Evolutionary conservation across 2,888 invertebrate species (phyloP).

Genomic region (Choreutis nemorana): DNA sequence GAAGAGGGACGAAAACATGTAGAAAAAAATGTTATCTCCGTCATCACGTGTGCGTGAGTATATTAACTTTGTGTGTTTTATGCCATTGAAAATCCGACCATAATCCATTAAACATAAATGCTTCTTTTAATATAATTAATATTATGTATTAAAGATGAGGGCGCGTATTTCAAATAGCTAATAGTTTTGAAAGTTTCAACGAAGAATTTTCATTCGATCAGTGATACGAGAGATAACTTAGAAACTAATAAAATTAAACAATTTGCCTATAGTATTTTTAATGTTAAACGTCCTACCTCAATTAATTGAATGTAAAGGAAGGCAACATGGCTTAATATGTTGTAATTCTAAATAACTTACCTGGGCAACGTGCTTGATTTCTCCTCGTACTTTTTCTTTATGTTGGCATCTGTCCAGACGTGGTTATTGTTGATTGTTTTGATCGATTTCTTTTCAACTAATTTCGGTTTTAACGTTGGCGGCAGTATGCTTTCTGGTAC

Average conservation of each 20-base stretch:
- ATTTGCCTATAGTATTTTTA: too few species aligned
- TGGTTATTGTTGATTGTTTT: constrained; percentile 57
- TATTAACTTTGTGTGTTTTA: constrained; percentile 18
- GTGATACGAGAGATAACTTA: too few species aligned
- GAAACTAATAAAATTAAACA: too few species aligned
- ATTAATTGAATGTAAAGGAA: constrained; percentile 8
- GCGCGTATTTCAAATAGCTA: too few species aligned
- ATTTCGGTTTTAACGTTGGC: constrained; percentile 39
- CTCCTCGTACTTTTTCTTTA: constrained; percentile 23
- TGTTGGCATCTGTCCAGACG: constrained; percentile 44
- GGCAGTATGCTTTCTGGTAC: constrained; percentile 25
- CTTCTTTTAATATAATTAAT: too few species aligned
- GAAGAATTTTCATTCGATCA: constrained; percentile 29
- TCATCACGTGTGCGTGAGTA: constrained; percentile 29
- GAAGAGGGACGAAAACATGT: too few species aligned
- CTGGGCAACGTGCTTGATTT: constrained; percentile 27
- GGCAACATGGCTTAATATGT: too few species aligned
- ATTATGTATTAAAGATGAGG: too few species aligned
- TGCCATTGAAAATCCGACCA: constrained; percentile 18
- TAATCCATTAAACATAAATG: too few species aligned
- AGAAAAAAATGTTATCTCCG: constrained; percentile 16
- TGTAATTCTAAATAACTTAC: constrained; percentile 23
- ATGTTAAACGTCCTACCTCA: too few species aligned
- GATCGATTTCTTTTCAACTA: constrained; percentile 31
- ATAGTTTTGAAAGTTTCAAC: too few species aligned